Base-by-base conservation (phyloP, 2,888 invertebrate species). In the Ochropleura leucogaster region DNA sequence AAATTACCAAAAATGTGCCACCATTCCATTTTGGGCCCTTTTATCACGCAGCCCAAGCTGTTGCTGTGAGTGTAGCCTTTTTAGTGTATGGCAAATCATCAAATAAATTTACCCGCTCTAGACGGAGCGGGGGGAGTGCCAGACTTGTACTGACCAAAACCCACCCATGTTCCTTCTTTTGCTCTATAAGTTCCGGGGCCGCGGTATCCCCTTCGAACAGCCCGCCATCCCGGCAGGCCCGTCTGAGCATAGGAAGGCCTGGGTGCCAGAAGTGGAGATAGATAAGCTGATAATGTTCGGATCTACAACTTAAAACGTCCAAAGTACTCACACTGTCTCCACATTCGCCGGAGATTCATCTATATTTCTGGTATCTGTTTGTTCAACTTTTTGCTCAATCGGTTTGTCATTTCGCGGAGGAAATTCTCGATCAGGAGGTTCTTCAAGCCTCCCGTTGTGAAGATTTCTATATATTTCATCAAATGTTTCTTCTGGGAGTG, bases 381-480 rank as follows among this genome's bases (percentile, higher is more conserved):
- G 78, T 63, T 55, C 78, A 46, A 30, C 8, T n/a, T 46, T 10
- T 57, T 62, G 67, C 42, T 62, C 53, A 57, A 65, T 46, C 4
- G 67, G 14, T 67, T 70, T 62, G 6, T 65, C 49, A 14, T 57
- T 60, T 47, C 16, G 62, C 8, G 20, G 1, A 16, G 40, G 65
- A 49, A 55, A n/a, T 18, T 55, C 66, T 74, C 53, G 57, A 16
- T 68, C 64, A 20, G 64, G 69, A 12, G 83, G 18, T 53, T 55
- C 30, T 6, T 79, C 71, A 62, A 10, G 0, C 7, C 49, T 6
- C 12, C 46, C 72, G 3, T 74, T 72, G 46, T 83, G 80, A 20
- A 80, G 62, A 46, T 68, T 68, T 49, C 40, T 83, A 64, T 80
- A 83, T 5, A 83, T n/a, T 30, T 83, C 83, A 2, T 83, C 80